phyloP scores from a whole-genome alignment of 2,797 vertebrate genomes.

The Notolabrus celidotus region DNA sequence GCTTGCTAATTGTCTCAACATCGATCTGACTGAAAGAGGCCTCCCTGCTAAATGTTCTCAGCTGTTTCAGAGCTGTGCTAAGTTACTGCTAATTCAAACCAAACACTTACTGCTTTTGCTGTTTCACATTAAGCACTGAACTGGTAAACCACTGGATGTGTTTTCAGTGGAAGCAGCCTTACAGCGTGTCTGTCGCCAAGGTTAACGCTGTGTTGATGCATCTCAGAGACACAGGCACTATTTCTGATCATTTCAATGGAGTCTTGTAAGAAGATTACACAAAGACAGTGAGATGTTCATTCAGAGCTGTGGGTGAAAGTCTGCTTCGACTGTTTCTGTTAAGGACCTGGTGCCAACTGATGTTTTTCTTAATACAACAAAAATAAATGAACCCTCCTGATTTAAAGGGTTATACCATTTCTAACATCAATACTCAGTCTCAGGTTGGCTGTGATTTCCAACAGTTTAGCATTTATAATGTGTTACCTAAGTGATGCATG shows the following conservation, averaged over 20 bases:
- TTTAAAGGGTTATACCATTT: neutral
- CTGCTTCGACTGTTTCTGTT: conserved; percentile 5
- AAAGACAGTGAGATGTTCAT: conserved; percentile 13
- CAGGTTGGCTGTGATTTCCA: too few relatives aligned
- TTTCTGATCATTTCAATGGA: conserved; percentile 22
- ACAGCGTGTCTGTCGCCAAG: conserved; percentile 12
- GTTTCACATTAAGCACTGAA: conserved; percentile 15
- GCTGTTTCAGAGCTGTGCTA: conserved; percentile 3
- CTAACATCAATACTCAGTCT: neutral
- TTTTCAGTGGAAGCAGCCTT: conserved; percentile 9
- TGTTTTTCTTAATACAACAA: conserved; percentile 18
- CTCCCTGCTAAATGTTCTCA: conserved; percentile 4
- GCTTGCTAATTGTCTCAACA: neutral
- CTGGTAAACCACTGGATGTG: neutral
- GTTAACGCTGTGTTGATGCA: conserved; percentile 15
- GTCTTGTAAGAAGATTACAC: conserved; percentile 9
- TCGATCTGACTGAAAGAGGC: neutral
- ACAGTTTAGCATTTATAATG: too few relatives aligned
- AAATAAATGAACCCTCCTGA: neutral
- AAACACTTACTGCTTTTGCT: conserved; percentile 3
- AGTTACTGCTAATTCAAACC: neutral
- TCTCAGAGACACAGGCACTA: conserved; percentile 2
- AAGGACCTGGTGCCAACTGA: conserved; percentile 10
- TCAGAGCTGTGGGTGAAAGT: conserved; percentile 13
- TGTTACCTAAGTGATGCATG: too few relatives aligned